Evolutionary conservation across 2,888 invertebrate species (phyloP), one percentile per base, ranked within the genome.

Genomic region (Eristalinus aeneus): DNA sequence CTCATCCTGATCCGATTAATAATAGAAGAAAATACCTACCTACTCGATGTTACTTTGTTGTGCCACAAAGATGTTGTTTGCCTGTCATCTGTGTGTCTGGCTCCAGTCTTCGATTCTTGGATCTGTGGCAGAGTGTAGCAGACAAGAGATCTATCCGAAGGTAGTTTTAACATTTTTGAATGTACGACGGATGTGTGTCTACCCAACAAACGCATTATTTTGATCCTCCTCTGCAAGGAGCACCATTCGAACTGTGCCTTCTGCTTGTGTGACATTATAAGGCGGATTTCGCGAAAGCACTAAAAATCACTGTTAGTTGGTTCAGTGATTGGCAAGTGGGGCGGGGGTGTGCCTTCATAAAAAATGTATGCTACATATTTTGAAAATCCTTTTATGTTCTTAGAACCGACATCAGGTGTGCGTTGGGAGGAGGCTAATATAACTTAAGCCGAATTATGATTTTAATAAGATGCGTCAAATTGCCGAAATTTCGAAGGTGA

Each of bases 1-100:
- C 88, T 88, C 88, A 88, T 88, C 88, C 88, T 88, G 86, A 88
- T 88, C 88, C 88, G 88, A 88, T 88, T 88, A 88, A 81, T 86
- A 86, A 88, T 86, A 82, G 82, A 39, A n/a, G 85, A 77, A 85
- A 76, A 80, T 76, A 46, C 63, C 72, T 71, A 46, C 60, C 46
- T 54, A 46, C 46, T 46, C 46, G 56, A 32, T 72, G 32, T 60
- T 56, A 0, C 32, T 23, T 56, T 34, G 64, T 53, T 16, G 36
- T 6, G 32, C 23, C 75, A 72, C 61, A 80, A 80, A 85, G 80
- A 67, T 68, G 53, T 46, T 27, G 31, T 61, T 63, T 54, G 53
- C 60, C 65, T 60, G 67, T 60, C 64, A 67, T 73, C 54, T 76
- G 76, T 67, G 74, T 77, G 4, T 20, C 10, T 23, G 56, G 69